Percentiles rank a stretch among this genome's conserved stretches.
These are phyloP conservation scores for Sinocyclocheilus rhinocerous DNA, from an alignment of 2,113 vertebrate genomes.

Conservation along the genomic window DNA sequence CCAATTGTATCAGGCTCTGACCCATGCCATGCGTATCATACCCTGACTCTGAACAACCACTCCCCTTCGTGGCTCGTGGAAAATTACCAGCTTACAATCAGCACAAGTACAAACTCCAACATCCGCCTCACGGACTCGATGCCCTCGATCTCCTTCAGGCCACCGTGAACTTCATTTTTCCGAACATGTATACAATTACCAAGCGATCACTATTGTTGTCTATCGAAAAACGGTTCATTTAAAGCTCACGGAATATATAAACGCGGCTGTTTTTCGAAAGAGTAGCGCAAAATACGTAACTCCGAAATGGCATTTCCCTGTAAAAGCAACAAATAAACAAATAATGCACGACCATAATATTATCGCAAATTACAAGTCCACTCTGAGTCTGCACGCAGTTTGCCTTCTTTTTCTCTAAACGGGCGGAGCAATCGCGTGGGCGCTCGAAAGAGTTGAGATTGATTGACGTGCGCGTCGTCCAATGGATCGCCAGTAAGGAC, in stretches of 20 bases:
- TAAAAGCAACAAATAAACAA: not conserved
- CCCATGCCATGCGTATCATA: constrained; percentile 72
- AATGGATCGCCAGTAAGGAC: constrained; percentile 53
- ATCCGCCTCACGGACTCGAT: constrained; percentile 29
- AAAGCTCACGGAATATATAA: not conserved
- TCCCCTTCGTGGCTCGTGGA: constrained; percentile 83
- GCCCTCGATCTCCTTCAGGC: constrained; percentile 1
- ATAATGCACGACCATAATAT: not conserved
- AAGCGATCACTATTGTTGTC: not conserved
- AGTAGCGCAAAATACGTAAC: not conserved
- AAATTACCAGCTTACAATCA: constrained; percentile 83
- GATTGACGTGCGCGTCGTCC: constrained; percentile 59
- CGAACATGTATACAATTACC: not conserved
- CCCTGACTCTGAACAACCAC: constrained; percentile 70
- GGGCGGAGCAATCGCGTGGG: constrained; percentile 74
- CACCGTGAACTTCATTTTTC: not conserved
- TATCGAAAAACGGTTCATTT: not conserved
- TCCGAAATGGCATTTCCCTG: not conserved
- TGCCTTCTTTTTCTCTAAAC: constrained; percentile 76
- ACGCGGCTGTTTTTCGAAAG: not conserved
- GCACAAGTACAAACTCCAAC: constrained; percentile 69
- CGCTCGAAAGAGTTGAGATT: constrained; percentile 72
- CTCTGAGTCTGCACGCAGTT: constrained; percentile 72
- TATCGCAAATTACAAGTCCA: constrained; percentile 61
- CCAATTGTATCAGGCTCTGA: constrained; percentile 37